Evolutionary conservation across 2,113 vertebrate species (phyloP).

Genomic region (Rousettus leschenaultii): DNA sequence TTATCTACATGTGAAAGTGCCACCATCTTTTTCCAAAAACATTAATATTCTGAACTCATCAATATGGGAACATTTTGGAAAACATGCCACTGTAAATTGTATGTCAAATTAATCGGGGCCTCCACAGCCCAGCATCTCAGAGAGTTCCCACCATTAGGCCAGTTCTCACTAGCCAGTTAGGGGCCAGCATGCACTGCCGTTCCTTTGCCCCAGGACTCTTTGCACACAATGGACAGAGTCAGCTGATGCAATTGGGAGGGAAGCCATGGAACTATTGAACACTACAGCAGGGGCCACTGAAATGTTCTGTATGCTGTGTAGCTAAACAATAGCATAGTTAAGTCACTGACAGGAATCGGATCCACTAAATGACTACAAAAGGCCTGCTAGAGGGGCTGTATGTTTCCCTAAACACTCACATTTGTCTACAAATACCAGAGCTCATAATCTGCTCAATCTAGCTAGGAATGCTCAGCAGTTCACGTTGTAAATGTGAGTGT

Average conservation of each 20-base stretch:
- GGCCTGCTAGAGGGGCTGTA: background rate
- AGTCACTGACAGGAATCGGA: background rate
- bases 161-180: fast-evolving
- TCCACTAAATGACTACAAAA: background rate
- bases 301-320: background rate
- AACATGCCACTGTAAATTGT: background rate
- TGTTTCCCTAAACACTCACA: background rate
- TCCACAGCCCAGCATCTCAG: background rate
- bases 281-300: background rate
- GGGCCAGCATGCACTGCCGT: background rate
- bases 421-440: background rate
- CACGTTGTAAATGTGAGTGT: too few species aligned
- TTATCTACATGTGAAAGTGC: background rate
- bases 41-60: background rate
- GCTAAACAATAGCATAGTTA: background rate
- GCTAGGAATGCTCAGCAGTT: too few species aligned
- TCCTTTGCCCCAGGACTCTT: background rate
- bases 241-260: background rate
- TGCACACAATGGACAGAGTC: background rate
- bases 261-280: background rate
- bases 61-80: background rate
- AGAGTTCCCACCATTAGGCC: too few species aligned
- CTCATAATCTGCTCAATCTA: background rate
- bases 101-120: background rate
- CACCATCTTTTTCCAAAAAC: background rate